These are phyloP conservation scores for Phyllotreta cruciferae DNA, from an alignment of 2,888 invertebrate species.

Conservation along the genomic window DNA sequence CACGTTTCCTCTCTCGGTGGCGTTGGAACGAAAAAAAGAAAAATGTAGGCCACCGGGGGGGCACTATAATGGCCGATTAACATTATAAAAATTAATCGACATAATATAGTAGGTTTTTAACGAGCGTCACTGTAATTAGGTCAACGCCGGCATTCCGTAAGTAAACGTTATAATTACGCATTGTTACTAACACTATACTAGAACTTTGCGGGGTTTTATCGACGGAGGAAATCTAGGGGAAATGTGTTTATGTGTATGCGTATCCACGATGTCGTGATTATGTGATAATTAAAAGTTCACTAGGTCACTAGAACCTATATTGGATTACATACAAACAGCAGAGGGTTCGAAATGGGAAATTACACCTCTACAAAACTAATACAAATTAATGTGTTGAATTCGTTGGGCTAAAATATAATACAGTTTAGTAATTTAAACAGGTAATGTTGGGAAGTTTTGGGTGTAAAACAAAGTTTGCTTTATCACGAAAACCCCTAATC, in stretches of 20 bases:
- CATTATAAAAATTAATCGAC: slow-evolving; percentile 38
- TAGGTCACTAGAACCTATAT: slow-evolving; percentile 23
- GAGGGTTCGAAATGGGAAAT: no score
- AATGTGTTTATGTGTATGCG: slow-evolving; percentile 20
- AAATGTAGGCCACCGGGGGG: slow-evolving; percentile 37
- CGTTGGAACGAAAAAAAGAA: slow-evolving; percentile 5
- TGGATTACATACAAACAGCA: background rate
- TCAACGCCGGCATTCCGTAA: slow-evolving; percentile 32
- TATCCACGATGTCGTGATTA: slow-evolving; percentile 7
- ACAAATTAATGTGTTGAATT: no score
- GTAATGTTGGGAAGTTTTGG: no score
- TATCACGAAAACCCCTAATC: no score
- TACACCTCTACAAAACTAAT: no score
- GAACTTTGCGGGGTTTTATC: slow-evolving; percentile 20
- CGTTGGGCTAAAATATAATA: no score
- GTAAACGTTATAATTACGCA: slow-evolving; percentile 31
- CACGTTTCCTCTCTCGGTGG: slow-evolving; percentile 1
- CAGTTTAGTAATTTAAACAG: no score
- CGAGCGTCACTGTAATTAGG: slow-evolving; percentile 28
- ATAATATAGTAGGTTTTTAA: slow-evolving; percentile 18
- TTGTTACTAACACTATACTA: slow-evolving; percentile 21
- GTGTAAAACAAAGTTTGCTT: no score
- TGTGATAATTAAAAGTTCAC: slow-evolving; percentile 30
- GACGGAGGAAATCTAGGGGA: slow-evolving; percentile 21
- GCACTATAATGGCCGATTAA: slow-evolving; percentile 39